Conservation (phyloP, 2,888 invertebrate genomes). For the Cylloceria caligata region DNA sequence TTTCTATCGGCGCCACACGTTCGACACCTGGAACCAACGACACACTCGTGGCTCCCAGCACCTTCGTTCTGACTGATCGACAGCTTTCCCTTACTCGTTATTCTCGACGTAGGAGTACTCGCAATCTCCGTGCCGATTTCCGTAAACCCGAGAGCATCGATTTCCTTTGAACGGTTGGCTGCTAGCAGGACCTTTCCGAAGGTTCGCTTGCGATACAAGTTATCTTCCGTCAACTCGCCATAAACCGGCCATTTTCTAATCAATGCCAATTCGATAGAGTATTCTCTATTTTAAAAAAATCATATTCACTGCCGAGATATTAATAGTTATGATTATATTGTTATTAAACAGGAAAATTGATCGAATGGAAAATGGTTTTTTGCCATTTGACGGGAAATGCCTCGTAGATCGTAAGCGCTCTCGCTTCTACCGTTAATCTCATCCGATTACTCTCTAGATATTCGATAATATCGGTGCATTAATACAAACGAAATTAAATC, state of each 20-base stretch:
- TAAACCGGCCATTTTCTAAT: neutral
- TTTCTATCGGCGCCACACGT: slow-evolving; percentile 42
- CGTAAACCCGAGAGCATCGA: slow-evolving; percentile 62
- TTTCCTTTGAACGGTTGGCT: slow-evolving; percentile 61
- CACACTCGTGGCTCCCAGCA: slow-evolving; percentile 3
- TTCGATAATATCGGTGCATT: slow-evolving; percentile 37
- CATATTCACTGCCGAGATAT: neutral
- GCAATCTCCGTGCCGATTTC: slow-evolving; percentile 70
- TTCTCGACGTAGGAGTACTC: slow-evolving; percentile 63
- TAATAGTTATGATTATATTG: too few relatives aligned
- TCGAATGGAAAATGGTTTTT: neutral
- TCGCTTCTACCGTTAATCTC: slow-evolving; percentile 25
- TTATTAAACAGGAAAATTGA: too few relatives aligned
- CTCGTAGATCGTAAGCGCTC: neutral
- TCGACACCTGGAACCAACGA: slow-evolving; percentile 20
- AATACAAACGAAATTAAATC: slow-evolving; percentile 45
- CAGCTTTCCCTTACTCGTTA: slow-evolving; percentile 73
- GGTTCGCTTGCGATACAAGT: neutral
- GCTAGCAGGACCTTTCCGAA: neutral
- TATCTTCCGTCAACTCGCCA: neutral
- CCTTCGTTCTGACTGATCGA: slow-evolving; percentile 56
- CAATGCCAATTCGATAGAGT: neutral
- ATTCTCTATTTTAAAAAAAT: too few relatives aligned
- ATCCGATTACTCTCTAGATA: slow-evolving; percentile 8
- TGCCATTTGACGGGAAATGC: neutral